phyloP scores from a whole-genome alignment of 2,113 vertebrate genomes.

The Leptocoma aspasia region DNA sequence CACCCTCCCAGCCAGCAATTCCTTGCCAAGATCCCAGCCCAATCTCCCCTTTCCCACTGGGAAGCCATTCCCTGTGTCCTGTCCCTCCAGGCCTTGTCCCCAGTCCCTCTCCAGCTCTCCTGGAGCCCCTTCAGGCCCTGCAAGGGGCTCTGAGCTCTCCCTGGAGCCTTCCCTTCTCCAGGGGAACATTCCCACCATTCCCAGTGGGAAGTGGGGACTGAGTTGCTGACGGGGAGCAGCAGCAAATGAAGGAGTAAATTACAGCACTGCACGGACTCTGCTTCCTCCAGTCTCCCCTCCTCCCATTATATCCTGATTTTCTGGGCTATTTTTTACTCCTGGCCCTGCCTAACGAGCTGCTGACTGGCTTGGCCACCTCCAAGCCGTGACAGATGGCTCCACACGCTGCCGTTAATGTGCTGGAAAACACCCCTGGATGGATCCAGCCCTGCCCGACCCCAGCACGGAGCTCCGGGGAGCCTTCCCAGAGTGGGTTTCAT shows the following conservation, averaged over 20 bases:
- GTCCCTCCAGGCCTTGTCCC: background rate
- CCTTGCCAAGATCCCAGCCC: background rate
- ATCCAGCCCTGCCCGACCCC: background rate
- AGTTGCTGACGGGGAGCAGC: background rate
- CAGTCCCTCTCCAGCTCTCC: background rate
- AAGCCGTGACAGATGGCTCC: slow-evolving; percentile 25
- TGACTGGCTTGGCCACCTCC: background rate
- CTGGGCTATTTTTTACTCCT: background rate
- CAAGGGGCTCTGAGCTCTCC: background rate
- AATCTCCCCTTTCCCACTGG: background rate
- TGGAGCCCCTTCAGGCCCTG: background rate
- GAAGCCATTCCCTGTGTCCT: background rate
- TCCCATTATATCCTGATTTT: background rate
- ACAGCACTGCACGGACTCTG: fast-evolving
- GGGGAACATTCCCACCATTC: background rate
- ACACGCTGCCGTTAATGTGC: background rate
- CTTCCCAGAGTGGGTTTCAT: background rate
- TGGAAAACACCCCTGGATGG: background rate
- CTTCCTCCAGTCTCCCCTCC: background rate
- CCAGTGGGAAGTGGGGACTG: background rate
- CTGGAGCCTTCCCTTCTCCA: background rate
- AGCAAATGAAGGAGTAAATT: background rate
- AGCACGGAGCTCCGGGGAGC: background rate
- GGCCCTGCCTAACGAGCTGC: slow-evolving; percentile 32
- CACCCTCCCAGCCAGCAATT: background rate